phyloP scores from a whole-genome alignment of 2,797 vertebrate species.

The Pantherophis alleghaniensis region DNA sequence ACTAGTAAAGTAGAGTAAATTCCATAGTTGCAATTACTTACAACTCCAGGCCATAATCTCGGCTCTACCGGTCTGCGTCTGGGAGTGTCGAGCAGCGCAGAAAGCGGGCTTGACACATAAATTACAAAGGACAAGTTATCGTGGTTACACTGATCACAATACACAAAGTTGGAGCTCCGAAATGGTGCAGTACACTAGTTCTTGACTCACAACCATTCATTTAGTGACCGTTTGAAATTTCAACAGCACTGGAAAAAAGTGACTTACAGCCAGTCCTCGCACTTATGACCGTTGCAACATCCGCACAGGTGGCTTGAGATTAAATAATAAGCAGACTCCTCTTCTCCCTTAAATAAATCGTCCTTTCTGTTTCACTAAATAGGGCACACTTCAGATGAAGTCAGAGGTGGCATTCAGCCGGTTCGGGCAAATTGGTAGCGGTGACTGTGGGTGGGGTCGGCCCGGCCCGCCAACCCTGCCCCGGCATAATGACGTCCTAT shows the following conservation, averaged over 20 bases:
- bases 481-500: no score
- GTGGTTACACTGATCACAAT: neutral
- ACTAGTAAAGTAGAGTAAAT: no score
- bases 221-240: neutral
- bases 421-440: no score
- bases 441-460: no score
- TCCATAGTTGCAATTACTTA: no score
- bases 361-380: neutral
- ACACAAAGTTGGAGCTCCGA: neutral
- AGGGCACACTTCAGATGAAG: neutral
- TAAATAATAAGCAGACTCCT: neutral
- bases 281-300: neutral
- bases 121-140: neutral
- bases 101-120: neutral
- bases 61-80: no score
- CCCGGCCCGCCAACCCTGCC: no score
- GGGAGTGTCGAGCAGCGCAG: no score
- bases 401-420: no score
- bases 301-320: neutral
- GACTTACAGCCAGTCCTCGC: neutral
- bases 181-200: neutral
- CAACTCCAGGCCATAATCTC: neutral
- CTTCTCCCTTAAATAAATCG: neutral
- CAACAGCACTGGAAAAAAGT: neutral
- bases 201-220: neutral